Evolutionary conservation across 2,888 invertebrate genomes (phyloP), one percentile per base, ranked within the genome.

Genomic region (Papilio elwesi): DNA sequence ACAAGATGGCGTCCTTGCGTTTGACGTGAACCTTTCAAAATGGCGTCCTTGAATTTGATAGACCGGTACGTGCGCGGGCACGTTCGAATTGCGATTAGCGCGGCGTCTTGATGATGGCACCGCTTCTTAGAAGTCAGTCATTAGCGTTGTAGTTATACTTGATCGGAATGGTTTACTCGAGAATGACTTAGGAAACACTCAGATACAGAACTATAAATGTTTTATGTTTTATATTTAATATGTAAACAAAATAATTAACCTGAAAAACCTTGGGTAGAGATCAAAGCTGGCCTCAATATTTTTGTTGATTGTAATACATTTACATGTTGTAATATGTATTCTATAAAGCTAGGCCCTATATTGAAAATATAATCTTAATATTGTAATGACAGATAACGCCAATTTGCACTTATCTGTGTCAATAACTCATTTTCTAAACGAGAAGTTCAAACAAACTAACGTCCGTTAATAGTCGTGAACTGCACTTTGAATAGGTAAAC

Each of bases 401-500:
- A 43, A 43, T 6, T n/a, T 43, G 10, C 38, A 38, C 57, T 11
- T 10, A 10, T 36, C 57, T 62, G 10, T 62, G 59, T 43, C 43
- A 62, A 15, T 62, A 15, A 62, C 59, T 43, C 43, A 12, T 62
- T 43, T 62, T 43, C n/a, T 15, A 59, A 9, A 59, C 43, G 38
- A 59, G n/a, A 62, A 62, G 15, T 57, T 57, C 13, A 68, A 48
- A 26, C 13, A 49, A 55, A 71, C 67, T 67, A 49, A 16, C 74
- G 71, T 65, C 65, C 69, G 74, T 77, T 75, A 68, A 77, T 75
- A 66, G 74, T 76, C 77, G 73, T 51, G 74, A 78, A 78, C 77
- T 77, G 80, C 78, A 73, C 76, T 76, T 77, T 75, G 71, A 75
- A 77, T 75, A 52, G 36, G 53, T 47, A 68, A 59, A 78, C 76